Evolutionary conservation across 2,888 invertebrate species (phyloP).

Genomic region (Eubasilissa splendida): DNA sequence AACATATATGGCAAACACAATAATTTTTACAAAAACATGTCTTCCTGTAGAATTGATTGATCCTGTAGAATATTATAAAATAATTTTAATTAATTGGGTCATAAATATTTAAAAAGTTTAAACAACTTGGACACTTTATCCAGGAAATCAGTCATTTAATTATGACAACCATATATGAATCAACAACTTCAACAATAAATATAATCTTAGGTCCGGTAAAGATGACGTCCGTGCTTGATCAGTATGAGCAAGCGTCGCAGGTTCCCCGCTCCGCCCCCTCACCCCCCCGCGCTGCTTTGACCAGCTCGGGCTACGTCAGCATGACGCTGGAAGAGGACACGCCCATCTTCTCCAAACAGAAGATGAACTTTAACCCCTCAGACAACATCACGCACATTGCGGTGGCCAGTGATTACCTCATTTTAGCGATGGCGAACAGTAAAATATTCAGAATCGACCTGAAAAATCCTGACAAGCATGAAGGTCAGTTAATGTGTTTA

Average conservation of each 20-base stretch:
- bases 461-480: slow-evolving; percentile 82
- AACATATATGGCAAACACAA: too few relatives aligned
- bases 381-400: slow-evolving; percentile 86
- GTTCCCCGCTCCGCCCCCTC: slow-evolving; percentile 63
- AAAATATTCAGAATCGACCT: slow-evolving; percentile 87
- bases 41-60: too few relatives aligned
- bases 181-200: background rate
- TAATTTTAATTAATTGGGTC: too few relatives aligned
- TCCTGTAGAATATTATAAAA: too few relatives aligned
- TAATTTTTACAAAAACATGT: too few relatives aligned
- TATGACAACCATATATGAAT: background rate
- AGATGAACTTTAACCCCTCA: slow-evolving; percentile 85
- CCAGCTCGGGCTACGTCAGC: slow-evolving; percentile 72
- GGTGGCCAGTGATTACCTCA: slow-evolving; percentile 87
- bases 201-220: background rate
- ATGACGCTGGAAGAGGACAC: slow-evolving; percentile 79
- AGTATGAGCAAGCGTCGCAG: slow-evolving; percentile 86
- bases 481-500: slow-evolving; percentile 74
- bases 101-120: too few relatives aligned
- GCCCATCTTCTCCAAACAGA: slow-evolving; percentile 90
- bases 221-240: slow-evolving; percentile 90
- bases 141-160: background rate
- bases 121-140: too few relatives aligned
- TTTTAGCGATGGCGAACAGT: slow-evolving; percentile 88
- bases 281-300: slow-evolving; percentile 65